These are phyloP conservation scores for Entomobrya multifasciata DNA, from an alignment of 2,888 invertebrate species.

Conservation along the genomic window DNA sequence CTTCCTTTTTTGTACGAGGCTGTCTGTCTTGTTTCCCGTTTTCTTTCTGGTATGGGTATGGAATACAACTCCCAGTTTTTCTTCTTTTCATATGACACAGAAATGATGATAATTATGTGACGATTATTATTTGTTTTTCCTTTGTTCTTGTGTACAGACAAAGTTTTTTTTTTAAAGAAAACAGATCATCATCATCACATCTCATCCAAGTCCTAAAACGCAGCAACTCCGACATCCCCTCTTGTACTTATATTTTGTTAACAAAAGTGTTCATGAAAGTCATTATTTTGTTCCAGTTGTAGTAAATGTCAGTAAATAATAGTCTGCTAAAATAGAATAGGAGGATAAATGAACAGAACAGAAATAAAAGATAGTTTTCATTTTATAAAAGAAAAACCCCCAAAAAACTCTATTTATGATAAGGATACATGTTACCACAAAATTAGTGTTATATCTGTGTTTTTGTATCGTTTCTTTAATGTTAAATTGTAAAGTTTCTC, in stretches of 20 bases:
- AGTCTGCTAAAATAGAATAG: too few relatives aligned
- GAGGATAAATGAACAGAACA: too few relatives aligned
- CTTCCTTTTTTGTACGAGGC: neutral
- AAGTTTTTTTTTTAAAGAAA: neutral
- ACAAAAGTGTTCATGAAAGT: too few relatives aligned
- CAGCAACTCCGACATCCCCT: too few relatives aligned
- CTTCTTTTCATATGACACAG: neutral
- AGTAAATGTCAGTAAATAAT: too few relatives aligned
- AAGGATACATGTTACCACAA: neutral
- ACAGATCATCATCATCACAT: neutral
- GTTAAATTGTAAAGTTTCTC: neutral
- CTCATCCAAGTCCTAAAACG: too few relatives aligned
- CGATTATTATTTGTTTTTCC: neutral
- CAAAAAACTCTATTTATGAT: too few relatives aligned
- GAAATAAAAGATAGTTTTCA: too few relatives aligned
- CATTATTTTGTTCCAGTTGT: too few relatives aligned
- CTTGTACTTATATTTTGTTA: too few relatives aligned
- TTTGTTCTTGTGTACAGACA: neutral
- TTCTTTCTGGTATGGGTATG: neutral
- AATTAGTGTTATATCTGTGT: neutral
- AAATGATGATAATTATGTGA: neutral
- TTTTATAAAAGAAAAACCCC: too few relatives aligned
- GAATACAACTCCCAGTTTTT: neutral
- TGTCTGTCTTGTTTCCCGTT: neutral
- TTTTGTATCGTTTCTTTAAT: constrained; percentile 9